phyloP scores from a whole-genome alignment of 1,140 invertebrate genomes.

The Megathymus violae region DNA sequence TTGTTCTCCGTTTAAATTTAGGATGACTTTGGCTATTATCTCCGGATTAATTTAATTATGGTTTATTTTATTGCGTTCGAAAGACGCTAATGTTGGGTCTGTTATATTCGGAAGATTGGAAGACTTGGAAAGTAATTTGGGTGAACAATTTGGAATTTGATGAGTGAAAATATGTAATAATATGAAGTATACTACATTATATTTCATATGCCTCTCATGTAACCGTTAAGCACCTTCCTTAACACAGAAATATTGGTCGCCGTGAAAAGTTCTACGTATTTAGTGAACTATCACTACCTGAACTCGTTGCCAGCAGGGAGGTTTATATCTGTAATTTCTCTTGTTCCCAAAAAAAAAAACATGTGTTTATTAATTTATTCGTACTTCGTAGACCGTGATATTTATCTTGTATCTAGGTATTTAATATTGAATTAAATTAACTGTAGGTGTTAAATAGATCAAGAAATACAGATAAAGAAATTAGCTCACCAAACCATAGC shows the following conservation, averaged over 20 bases:
- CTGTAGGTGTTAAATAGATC: no score
- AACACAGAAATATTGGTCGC: neutral
- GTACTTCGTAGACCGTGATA: neutral
- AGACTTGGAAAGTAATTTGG: no score
- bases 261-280: neutral
- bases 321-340: neutral
- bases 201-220: no score
- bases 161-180: no score
- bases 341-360: neutral
- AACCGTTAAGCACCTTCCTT: no score
- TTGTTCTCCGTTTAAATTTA: slow-evolving; percentile 50
- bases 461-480: no score
- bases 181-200: no score
- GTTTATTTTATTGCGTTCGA: slow-evolving; percentile 25
- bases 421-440: no score
- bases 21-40: slow-evolving; percentile 48
- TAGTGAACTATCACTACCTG: neutral
- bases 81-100: slow-evolving; percentile 19
- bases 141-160: slow-evolving; percentile 1
- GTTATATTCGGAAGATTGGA: neutral
- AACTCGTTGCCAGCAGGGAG: neutral
- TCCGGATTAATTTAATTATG: slow-evolving; percentile 34
- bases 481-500: neutral
- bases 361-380: neutral
- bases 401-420: neutral